Evolutionary conservation across 2,888 invertebrate genomes (phyloP), one percentile per base, ranked within the genome.

Genomic region (Cremastinae sp.): DNA sequence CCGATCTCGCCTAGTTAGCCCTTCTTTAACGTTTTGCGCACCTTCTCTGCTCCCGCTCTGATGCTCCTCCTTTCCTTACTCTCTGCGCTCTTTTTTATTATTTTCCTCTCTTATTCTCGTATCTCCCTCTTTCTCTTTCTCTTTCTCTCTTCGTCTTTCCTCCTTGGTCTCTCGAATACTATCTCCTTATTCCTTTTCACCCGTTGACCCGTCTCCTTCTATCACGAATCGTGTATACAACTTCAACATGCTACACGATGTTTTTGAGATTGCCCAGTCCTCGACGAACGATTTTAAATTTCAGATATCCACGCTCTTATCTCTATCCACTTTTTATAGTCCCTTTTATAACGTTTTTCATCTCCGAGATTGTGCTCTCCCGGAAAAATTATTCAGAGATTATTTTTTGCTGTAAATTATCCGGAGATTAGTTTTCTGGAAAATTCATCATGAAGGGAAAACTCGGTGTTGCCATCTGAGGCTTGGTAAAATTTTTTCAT

Each of bases 1-100:
- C 78, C 82, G 85, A 88, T 88, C 87, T 87, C 86, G 86, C 85
- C 87, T 87, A 87, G 86, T 87, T 87, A 86, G 85, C 81, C 83
- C 82, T 69, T 69, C 73, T 73, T 55, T 28, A 28, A 73, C 73
- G 64, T 73, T 76, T 76, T 73, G 75, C 53, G 55, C 66, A 66
- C 70, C 74, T 53, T 69, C 47, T 78, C 73, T 77, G 71, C 71
- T 80, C 79, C 55, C 61, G 39, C 41, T 39, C 58, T 56, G n/a
- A n/a, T n/a, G 56, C 45, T 16, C 61, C 64, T 69, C 75, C 70
- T 74, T 78, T 79, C 77, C 76, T 74, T 56, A 64, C 39, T 22
- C 45, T 59, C 43, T 14, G 28, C 28, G 28, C 7, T 14, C n/a
- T 47, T 20, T 62, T 58, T 69, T 72, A 69, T 61, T 14, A 37